Evolutionary conservation across 2,797 vertebrate genomes (phyloP).

Genomic region (Capromys pilorides): DNA sequence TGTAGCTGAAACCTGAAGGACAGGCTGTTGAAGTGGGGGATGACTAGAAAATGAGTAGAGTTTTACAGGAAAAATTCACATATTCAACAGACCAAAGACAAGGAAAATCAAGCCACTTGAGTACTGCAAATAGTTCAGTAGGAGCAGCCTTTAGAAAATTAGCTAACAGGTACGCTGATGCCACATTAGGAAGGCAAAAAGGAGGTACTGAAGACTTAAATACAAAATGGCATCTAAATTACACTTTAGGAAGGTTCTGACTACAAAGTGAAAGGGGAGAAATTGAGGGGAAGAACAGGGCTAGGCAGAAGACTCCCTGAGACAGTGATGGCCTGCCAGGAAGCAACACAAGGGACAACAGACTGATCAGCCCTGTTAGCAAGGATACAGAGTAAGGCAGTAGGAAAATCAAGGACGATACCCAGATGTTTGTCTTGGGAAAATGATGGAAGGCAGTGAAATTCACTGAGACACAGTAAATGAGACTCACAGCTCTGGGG

Average conservation of each 20-base stretch:
- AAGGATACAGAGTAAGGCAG: neutral
- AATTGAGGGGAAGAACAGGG: neutral
- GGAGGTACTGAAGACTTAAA: neutral
- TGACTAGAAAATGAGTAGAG: neutral
- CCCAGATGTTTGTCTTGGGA: neutral
- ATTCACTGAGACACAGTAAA: neutral
- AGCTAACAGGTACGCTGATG: neutral
- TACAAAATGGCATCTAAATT: neutral
- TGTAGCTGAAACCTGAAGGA: neutral
- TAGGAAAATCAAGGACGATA: slow-evolving; percentile 24
- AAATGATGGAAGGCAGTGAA: neutral
- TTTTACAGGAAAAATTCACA: neutral
- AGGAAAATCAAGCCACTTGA: neutral
- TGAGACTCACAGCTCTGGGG: neutral
- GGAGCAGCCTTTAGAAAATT: neutral
- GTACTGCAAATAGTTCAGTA: neutral
- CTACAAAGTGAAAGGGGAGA: neutral
- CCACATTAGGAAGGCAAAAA: neutral
- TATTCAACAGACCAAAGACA: neutral
- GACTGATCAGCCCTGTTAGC: neutral
- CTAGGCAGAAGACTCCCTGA: neutral
- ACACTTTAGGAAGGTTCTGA: neutral
- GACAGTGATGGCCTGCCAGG: neutral
- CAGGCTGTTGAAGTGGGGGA: neutral
- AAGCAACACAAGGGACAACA: neutral